Percentiles rank a stretch among this genome's conserved stretches.
Evolutionary conservation across 2,113 vertebrate genomes (phyloP).

Genomic region (Crocuta crocuta): DNA sequence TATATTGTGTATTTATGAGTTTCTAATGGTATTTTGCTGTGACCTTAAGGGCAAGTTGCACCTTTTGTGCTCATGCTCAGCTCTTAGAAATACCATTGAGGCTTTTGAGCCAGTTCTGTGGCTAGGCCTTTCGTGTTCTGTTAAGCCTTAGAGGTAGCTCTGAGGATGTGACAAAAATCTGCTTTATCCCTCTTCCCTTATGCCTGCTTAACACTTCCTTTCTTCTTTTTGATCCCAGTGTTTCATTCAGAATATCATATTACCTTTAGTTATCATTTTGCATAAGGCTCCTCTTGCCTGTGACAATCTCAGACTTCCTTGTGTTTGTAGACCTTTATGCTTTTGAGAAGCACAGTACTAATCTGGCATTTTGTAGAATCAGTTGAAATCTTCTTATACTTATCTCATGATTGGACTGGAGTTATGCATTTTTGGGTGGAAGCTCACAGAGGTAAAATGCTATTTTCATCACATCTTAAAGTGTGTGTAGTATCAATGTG

Average conservation of each 20-base stretch:
- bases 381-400: not conserved
- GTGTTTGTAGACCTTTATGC: not conserved
- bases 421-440: not conserved
- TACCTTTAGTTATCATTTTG: not conserved
- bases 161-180: too few relatives aligned
- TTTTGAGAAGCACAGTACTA: not conserved
- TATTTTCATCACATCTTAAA: not conserved
- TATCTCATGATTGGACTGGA: not conserved
- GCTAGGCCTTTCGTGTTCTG: too few relatives aligned
- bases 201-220: not conserved
- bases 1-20: too few relatives aligned
- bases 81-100: too few relatives aligned
- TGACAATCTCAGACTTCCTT: not conserved
- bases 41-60: too few relatives aligned
- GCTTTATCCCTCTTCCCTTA: too few relatives aligned
- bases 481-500: too few relatives aligned
- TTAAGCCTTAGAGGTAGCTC: too few relatives aligned
- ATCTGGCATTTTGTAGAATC: not conserved
- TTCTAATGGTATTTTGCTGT: too few relatives aligned
- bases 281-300: not conserved
- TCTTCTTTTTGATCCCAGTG: not conserved
- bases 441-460: not conserved
- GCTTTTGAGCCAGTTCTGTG: too few relatives aligned
- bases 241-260: not conserved
- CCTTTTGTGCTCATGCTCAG: too few relatives aligned